These are phyloP conservation scores for Myotis lucifugus DNA, from an alignment of 2,113 vertebrate species.

Conservation along the genomic window DNA sequence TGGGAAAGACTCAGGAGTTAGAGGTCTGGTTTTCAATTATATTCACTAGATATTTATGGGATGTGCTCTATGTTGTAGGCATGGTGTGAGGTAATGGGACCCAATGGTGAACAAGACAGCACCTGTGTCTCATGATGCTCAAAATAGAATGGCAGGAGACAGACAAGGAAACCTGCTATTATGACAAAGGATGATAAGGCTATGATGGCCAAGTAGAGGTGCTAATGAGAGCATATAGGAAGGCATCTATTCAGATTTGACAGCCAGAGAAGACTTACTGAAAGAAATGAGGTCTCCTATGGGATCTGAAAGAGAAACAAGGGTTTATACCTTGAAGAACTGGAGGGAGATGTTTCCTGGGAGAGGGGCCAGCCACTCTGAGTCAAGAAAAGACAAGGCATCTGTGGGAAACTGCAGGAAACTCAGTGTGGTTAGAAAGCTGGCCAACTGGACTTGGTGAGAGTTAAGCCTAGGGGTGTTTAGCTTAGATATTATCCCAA, in stretches of 20 bases:
- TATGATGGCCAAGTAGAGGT: not conserved
- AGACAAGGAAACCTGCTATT: not conserved
- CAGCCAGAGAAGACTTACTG: not conserved
- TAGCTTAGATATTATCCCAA: not conserved
- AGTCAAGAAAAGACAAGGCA: not conserved
- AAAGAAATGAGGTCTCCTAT: not conserved
- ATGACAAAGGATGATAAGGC: rapidly evolving
- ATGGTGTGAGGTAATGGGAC: not conserved
- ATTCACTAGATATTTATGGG: not conserved
- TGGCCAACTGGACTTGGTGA: not conserved
- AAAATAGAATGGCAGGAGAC: not conserved
- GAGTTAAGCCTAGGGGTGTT: not conserved
- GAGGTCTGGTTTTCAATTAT: not conserved
- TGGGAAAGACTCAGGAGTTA: not conserved
- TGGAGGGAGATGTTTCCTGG: not conserved
- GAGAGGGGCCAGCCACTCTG: not conserved
- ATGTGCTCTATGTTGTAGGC: not conserved
- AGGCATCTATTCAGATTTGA: not conserved
- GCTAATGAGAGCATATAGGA: not conserved
- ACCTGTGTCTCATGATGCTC: not conserved
- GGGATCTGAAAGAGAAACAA: not conserved
- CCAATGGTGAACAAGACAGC: not conserved
- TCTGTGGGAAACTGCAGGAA: not conserved
- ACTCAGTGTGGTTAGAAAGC: not conserved
- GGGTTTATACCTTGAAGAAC: not conserved